These are phyloP conservation scores for Rhinolophus ferrumequinum DNA, from an alignment of 2,113 vertebrate species.

Conservation along the genomic window DNA sequence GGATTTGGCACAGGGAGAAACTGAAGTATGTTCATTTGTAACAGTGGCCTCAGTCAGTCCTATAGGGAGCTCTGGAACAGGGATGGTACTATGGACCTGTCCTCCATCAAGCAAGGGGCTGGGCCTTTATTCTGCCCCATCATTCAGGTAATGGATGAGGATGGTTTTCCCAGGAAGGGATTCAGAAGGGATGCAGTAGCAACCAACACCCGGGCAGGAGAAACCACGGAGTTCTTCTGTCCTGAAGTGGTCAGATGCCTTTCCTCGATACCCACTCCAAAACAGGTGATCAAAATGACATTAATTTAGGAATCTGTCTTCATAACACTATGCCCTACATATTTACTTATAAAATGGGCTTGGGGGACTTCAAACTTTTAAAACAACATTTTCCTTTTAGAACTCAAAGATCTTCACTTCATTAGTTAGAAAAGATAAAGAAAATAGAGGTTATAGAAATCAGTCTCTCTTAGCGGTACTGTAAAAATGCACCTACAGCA, in stretches of 20 bases:
- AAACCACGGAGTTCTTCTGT: not conserved
- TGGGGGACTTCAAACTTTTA: slow-evolving; percentile 17
- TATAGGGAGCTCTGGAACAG: not conserved
- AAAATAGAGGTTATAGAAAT: slow-evolving; percentile 24
- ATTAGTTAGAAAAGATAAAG: slow-evolving; percentile 59
- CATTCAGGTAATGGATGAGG: not conserved
- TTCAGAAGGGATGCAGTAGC: not conserved
- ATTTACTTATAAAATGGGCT: slow-evolving; percentile 6
- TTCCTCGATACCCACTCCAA: not conserved
- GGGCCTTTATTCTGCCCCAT: not conserved
- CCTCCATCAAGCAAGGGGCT: not conserved
- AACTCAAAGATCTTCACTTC: slow-evolving; percentile 21
- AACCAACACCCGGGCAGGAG: not conserved
- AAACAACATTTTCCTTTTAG: not conserved
- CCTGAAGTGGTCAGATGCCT: not conserved
- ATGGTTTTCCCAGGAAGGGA: not conserved
- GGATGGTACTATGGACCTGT: not conserved
- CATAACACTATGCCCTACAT: not conserved
- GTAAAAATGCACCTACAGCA: not conserved
- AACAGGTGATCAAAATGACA: not conserved
- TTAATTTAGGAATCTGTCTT: not conserved
- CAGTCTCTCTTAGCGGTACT: not conserved
- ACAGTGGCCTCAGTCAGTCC: not conserved
- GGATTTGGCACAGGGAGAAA: not conserved
- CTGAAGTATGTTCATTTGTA: not conserved